A percentile compares a stretch with the other conserved stretches of the same genome.
Conservation (phyloP, 1,140 invertebrate genomes). For the Ceratoteleas bidentatus region DNA sequence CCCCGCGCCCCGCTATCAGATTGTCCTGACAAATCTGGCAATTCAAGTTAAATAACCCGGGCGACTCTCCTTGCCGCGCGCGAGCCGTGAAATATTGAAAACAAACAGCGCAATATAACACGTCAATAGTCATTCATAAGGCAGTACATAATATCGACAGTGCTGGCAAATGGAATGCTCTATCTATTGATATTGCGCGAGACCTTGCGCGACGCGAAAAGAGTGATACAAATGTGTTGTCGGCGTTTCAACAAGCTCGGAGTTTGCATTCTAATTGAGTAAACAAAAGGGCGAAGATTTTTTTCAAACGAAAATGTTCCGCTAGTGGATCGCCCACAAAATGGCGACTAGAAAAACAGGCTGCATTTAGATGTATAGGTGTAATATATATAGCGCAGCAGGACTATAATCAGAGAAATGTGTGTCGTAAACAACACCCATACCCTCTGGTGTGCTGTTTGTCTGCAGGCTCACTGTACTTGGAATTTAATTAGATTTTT, state of each 20-base stretch:
- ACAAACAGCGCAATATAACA: conserved; percentile 60
- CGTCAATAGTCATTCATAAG: conserved; percentile 30
- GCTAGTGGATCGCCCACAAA: too few species aligned
- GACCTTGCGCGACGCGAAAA: not conserved
- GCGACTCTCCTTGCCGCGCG: conserved; percentile 30
- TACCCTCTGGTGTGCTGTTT: conserved; percentile 24
- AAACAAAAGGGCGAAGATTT: conserved; percentile 25
- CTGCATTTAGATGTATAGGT: too few species aligned
- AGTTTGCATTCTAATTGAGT: conserved; percentile 16
- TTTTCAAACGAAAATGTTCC: not conserved
- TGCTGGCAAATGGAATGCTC: too few species aligned
- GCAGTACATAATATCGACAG: too few species aligned
- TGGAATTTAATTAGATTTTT: conserved; percentile 46
- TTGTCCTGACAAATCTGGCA: conserved; percentile 41
- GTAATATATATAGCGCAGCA: not conserved
- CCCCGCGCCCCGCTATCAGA: conserved; percentile 5
- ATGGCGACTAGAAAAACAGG: too few species aligned
- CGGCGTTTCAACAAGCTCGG: conserved; percentile 11
- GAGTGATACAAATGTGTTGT: conserved; percentile 19
- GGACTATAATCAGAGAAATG: conserved; percentile 19
- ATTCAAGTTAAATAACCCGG: conserved; percentile 36
- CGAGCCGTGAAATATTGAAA: conserved; percentile 59
- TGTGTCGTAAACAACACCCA: conserved; percentile 20
- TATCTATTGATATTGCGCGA: too few species aligned
- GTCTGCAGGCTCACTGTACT: conserved; percentile 10